These are phyloP conservation scores for Labeo rohita DNA, from an alignment of 2,113 vertebrate genomes.

Conservation along the genomic window DNA sequence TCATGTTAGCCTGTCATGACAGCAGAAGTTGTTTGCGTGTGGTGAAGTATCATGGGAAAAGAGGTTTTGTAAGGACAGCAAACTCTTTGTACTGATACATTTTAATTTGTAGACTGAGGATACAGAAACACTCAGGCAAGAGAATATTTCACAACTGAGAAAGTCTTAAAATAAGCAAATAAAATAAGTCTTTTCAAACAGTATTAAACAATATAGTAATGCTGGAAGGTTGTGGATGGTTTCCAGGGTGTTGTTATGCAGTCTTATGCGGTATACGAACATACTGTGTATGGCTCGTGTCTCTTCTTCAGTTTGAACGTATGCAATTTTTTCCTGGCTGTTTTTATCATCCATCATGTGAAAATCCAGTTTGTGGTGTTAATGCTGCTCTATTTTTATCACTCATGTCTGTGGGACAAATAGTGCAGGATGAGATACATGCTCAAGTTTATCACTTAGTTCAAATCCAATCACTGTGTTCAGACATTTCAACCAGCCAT, in stretches of 20 bases:
- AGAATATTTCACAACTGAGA: neutral
- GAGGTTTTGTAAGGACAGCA: slow-evolving; percentile 23
- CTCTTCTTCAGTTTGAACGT: neutral
- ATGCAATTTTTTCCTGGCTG: neutral
- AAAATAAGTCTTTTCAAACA: neutral
- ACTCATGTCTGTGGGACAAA: neutral
- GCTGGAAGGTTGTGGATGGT: too few species aligned
- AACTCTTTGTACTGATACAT: slow-evolving; percentile 34
- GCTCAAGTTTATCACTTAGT: neutral
- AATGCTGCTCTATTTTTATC: neutral
- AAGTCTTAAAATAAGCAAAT: neutral
- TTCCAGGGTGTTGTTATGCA: too few species aligned
- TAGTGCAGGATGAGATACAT: neutral
- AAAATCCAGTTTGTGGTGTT: neutral
- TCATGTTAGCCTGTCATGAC: slow-evolving; percentile 22
- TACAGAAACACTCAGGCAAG: neutral
- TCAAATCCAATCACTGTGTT: neutral
- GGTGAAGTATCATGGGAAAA: slow-evolving; percentile 1
- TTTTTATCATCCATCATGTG: neutral
- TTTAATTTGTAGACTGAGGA: slow-evolving; percentile 29
- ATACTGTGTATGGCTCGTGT: neutral
- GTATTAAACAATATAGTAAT: too few species aligned
- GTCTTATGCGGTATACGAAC: too few species aligned
- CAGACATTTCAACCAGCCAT: neutral
- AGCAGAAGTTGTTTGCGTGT: slow-evolving; percentile 22